Conservation (phyloP, 2,113 vertebrate genomes). For the Trachemys scripta region DNA sequence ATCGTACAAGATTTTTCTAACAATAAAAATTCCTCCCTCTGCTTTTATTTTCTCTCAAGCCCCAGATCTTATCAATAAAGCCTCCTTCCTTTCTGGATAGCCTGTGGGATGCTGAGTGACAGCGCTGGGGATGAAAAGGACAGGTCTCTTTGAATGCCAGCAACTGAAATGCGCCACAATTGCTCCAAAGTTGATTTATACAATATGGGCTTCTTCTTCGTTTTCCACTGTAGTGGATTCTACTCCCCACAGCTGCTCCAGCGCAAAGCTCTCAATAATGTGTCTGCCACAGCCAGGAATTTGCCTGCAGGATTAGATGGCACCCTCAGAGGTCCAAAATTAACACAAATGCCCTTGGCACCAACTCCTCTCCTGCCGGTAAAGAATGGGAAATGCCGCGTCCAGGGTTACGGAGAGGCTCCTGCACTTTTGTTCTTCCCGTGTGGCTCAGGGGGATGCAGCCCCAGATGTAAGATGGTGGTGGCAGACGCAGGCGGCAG, state of each 20-base stretch:
- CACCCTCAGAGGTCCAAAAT: rapidly evolving
- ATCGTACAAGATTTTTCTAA: background rate
- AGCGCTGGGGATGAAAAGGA: background rate
- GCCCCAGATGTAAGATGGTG: background rate
- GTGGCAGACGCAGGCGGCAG: background rate
- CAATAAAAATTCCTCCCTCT: background rate
- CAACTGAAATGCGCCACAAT: background rate
- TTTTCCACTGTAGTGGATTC: background rate
- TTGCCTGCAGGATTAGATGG: background rate
- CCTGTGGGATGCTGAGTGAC: background rate
- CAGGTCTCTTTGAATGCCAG: background rate
- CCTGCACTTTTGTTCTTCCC: background rate
- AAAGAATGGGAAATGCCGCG: rapidly evolving
- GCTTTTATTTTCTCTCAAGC: background rate
- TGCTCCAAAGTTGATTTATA: background rate
- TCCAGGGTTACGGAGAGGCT: rapidly evolving
- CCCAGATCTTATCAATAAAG: conserved; percentile 18
- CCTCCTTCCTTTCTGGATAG: background rate
- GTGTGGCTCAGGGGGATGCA: background rate
- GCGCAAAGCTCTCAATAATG: background rate
- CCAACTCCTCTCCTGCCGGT: rapidly evolving
- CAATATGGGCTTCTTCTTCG: background rate
- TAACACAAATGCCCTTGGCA: background rate
- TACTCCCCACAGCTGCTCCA: rapidly evolving
- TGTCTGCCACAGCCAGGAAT: background rate